These are phyloP conservation scores for Danio tinwini DNA, from an alignment of 2,797 vertebrate species.

Conservation along the genomic window DNA sequence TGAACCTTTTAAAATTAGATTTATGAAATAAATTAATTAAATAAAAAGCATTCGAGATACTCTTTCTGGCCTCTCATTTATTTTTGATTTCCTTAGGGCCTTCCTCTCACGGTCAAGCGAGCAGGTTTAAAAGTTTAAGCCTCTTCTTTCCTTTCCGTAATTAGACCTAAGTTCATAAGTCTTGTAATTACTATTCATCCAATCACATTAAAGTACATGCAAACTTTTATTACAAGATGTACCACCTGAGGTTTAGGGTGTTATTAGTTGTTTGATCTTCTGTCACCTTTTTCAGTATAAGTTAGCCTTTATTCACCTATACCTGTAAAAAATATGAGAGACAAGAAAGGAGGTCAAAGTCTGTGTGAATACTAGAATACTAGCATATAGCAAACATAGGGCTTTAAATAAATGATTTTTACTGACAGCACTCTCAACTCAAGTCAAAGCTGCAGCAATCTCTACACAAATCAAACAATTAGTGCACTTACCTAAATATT, in stretches of 20 bases:
- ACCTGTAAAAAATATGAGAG: background rate
- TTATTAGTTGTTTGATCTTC: slow-evolving; percentile 50
- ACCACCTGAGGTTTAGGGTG: slow-evolving; percentile 12
- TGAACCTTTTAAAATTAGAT: background rate
- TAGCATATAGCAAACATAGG: background rate
- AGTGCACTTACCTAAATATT: background rate
- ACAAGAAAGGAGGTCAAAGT: background rate
- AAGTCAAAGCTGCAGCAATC: slow-evolving; percentile 12
- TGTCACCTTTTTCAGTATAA: slow-evolving; percentile 32
- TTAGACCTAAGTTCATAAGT: slow-evolving; percentile 5
- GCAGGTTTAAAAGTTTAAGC: slow-evolving; percentile 5
- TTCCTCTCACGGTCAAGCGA: slow-evolving; percentile 20
- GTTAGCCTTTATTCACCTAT: slow-evolving; percentile 33
- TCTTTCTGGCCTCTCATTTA: background rate
- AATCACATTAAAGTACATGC: slow-evolving; percentile 8
- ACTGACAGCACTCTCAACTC: slow-evolving; percentile 27
- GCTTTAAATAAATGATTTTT: slow-evolving; percentile 45
- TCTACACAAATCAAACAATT: slow-evolving; percentile 3
- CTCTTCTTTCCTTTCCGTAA: background rate
- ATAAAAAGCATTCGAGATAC: background rate
- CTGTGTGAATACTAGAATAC: background rate
- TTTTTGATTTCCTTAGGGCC: background rate
- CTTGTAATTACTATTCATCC: slow-evolving; percentile 19
- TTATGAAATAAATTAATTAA: background rate
- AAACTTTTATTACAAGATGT: slow-evolving; percentile 8